A percentile compares a stretch with the other conserved stretches of the same genome.
Conservation (phyloP, 2,888 invertebrate genomes). For the Enoplolaimus lenunculus region DNA sequence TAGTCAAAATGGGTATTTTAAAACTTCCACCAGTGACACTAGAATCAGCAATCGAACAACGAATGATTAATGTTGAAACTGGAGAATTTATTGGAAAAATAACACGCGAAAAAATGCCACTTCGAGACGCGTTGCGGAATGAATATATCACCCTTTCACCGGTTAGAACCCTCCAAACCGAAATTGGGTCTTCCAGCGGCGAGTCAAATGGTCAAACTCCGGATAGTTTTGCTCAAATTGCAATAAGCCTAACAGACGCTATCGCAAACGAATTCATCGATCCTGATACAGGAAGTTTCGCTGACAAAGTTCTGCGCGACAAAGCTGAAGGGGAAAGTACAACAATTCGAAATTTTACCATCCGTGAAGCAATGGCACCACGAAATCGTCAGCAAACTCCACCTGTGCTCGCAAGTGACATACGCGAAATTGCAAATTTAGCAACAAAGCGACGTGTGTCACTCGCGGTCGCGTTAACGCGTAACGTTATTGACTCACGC, state of each 20-base stretch:
- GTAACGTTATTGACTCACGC: conserved; percentile 57
- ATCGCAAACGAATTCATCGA: conserved; percentile 68
- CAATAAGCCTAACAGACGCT: conserved; percentile 64
- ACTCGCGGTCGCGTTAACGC: conserved; percentile 57
- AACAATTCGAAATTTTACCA: no score
- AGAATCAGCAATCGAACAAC: conserved; percentile 37
- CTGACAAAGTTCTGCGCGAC: conserved; percentile 69
- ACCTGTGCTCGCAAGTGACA: conserved; percentile 53
- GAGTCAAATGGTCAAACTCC: neutral
- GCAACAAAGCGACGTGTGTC: conserved; percentile 62
- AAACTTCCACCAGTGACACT: conserved; percentile 36
- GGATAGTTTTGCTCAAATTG: neutral
- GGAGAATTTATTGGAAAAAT: conserved; percentile 23
- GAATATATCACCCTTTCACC: conserved; percentile 16
- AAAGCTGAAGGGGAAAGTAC: no score
- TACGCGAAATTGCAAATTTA: conserved; percentile 67
- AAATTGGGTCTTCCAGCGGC: conserved; percentile 38
- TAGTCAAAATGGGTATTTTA: conserved; percentile 26
- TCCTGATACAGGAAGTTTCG: conserved; percentile 57
- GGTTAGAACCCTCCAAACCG: conserved; percentile 42
- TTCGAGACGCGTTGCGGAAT: conserved; percentile 19
- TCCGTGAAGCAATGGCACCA: conserved; percentile 63
- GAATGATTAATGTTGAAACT: conserved; percentile 24
- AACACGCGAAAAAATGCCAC: conserved; percentile 13
- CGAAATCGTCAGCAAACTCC: no score